Percentiles rank a stretch among this genome's conserved stretches.
Conservation (phyloP, 2,113 vertebrate species). For the Calidris pugnax region DNA sequence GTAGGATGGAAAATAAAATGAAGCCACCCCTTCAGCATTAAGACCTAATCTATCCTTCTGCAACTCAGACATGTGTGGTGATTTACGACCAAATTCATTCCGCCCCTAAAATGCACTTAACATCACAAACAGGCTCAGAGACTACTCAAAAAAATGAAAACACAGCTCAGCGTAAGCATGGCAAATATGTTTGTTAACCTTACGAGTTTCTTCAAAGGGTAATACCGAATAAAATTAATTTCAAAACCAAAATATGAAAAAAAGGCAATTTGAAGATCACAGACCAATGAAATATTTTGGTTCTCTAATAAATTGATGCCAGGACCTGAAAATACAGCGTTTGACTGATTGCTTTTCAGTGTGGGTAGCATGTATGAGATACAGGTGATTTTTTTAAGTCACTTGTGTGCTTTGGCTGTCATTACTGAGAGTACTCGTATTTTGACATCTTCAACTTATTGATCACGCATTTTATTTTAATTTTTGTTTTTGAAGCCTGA, state of each 20-base stretch:
- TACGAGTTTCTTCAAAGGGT: background rate
- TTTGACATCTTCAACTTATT: background rate
- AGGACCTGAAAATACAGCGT: background rate
- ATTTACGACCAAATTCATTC: background rate
- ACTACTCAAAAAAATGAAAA: slow-evolving; percentile 10
- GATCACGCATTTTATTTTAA: background rate
- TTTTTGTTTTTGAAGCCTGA: background rate
- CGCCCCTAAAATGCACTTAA: background rate
- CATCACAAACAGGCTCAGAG: background rate
- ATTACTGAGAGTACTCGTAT: background rate
- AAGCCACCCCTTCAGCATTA: background rate
- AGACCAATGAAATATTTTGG: background rate
- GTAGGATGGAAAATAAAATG: background rate
- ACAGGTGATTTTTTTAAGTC: background rate
- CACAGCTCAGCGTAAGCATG: background rate
- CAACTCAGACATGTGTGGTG: background rate
- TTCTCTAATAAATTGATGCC: background rate
- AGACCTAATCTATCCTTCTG: slow-evolving; percentile 18
- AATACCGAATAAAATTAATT: background rate
- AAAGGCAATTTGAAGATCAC: background rate
- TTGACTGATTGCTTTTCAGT: background rate
- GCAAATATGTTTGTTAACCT: background rate
- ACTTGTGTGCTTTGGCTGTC: background rate
- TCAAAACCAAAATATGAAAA: background rate
- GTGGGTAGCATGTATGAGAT: background rate